Evolutionary conservation across 1,140 invertebrate genomes (phyloP).

Genomic region (Eueides isabella): DNA sequence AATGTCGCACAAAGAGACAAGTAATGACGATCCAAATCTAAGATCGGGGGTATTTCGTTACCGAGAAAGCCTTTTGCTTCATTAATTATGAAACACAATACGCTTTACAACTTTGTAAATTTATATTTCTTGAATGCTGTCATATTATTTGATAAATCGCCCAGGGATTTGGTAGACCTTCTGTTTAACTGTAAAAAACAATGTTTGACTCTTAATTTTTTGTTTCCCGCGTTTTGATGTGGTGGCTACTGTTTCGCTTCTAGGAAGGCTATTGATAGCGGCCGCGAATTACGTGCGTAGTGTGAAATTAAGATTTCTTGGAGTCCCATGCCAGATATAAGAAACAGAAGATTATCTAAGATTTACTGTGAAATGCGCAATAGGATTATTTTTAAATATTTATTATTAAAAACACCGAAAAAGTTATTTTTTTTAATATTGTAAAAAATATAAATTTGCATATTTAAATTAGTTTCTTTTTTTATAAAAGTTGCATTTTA

Average conservation of each 20-base stretch:
- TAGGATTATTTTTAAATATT: constrained; percentile 8
- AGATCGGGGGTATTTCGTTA: constrained; percentile 80
- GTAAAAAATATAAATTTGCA: no score
- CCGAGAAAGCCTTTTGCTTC: constrained; percentile 79
- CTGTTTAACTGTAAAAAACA: constrained; percentile 55
- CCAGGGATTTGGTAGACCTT: constrained; percentile 47
- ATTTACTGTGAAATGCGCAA: constrained; percentile 27
- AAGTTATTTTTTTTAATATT: no score
- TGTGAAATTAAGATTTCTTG: constrained; percentile 39
- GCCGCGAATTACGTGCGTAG: constrained; percentile 37
- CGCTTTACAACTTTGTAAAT: constrained; percentile 77
- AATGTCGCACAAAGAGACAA: constrained; percentile 81
- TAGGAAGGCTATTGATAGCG: constrained; percentile 36
- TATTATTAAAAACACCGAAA: no score
- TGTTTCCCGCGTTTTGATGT: constrained; percentile 40
- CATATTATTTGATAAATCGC: constrained; percentile 78
- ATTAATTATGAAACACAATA: constrained; percentile 82
- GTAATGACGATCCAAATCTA: constrained; percentile 80
- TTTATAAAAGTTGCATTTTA: background rate
- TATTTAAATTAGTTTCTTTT: no score
- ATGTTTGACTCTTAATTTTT: constrained; percentile 45
- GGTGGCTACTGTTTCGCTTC: constrained; percentile 47
- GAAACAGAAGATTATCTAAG: constrained; percentile 29
- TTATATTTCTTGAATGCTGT: constrained; percentile 73
- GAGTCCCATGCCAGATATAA: constrained; percentile 30